Evolutionary conservation across 2,113 vertebrate genomes (phyloP).

Genomic region (Alligator sinensis): DNA sequence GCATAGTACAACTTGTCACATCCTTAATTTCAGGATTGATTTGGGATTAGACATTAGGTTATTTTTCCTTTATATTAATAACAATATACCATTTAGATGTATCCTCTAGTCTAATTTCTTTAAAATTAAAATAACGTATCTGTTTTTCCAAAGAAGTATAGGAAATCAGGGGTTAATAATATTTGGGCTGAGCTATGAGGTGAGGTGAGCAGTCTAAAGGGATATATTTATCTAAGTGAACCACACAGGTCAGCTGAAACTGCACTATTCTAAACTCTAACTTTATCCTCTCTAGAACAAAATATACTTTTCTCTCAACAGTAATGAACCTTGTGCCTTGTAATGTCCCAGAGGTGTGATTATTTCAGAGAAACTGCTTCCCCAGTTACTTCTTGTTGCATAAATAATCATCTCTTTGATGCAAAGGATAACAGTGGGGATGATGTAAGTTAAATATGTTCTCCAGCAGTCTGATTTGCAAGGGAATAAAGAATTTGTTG

Average conservation of each 20-base stretch:
- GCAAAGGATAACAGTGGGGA: constrained; percentile 56
- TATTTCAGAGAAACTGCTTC: constrained; percentile 68
- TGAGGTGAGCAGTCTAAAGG: constrained; percentile 37
- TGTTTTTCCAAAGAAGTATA: background rate
- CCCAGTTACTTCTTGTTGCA: constrained; percentile 63
- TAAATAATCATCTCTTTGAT: constrained; percentile 76
- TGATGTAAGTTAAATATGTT: constrained; percentile 68
- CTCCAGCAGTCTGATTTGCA: constrained; percentile 62
- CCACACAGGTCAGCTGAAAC: constrained; percentile 39
- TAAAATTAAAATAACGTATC: background rate
- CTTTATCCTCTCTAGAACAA: constrained; percentile 38
- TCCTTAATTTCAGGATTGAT: background rate
- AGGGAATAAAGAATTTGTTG: constrained; percentile 67
- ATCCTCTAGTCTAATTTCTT: background rate
- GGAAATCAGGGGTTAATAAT: constrained; percentile 29
- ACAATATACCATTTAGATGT: background rate
- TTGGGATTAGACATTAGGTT: background rate
- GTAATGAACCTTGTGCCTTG: constrained; percentile 64
- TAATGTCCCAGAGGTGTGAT: constrained; percentile 70
- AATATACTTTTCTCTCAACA: constrained; percentile 44
- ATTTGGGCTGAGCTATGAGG: background rate
- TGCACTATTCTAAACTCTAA: constrained; percentile 43
- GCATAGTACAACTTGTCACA: background rate
- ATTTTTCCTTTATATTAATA: background rate
- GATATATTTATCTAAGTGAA: constrained; percentile 21